A percentile compares a stretch with the other conserved stretches of the same genome.
phyloP scores from a whole-genome alignment of 2,888 invertebrate genomes.

The Tricholauxania praeusta region DNA sequence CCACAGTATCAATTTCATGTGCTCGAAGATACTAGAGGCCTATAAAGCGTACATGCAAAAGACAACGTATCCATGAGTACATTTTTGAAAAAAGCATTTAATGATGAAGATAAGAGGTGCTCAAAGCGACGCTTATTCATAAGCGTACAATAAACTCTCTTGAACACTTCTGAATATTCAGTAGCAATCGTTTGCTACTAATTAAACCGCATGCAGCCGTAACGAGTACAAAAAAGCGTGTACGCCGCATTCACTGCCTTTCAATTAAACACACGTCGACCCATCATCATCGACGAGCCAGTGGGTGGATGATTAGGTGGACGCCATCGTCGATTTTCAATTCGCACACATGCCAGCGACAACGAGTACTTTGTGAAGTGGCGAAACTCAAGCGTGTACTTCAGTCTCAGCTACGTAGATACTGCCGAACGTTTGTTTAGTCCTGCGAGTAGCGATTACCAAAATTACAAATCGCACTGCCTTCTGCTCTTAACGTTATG shows the following conservation, averaged over 20 bases:
- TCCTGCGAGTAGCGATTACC: slow-evolving; percentile 9
- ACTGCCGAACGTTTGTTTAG: slow-evolving; percentile 32
- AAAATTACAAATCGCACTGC: background rate
- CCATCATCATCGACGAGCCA: background rate
- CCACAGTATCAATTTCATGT: slow-evolving; percentile 11
- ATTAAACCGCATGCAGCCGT: slow-evolving; percentile 11
- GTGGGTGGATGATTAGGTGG: background rate
- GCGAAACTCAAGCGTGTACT: slow-evolving; percentile 26
- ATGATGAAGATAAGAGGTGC: slow-evolving; percentile 43
- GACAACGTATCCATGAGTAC: background rate
- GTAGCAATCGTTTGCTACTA: slow-evolving; percentile 17
- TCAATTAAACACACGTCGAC: slow-evolving; percentile 9
- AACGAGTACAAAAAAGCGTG: background rate
- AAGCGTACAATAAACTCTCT: slow-evolving; percentile 40
- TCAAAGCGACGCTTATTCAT: slow-evolving; percentile 42
- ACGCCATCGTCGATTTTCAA: slow-evolving; percentile 12
- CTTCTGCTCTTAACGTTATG: slow-evolving; percentile 1
- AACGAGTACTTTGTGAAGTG: slow-evolving; percentile 28
- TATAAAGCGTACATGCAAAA: background rate
- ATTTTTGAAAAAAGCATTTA: slow-evolving; percentile 37
- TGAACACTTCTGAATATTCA: slow-evolving; percentile 17
- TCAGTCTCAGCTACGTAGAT: slow-evolving; percentile 16
- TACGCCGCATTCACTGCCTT: background rate
- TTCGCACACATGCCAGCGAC: slow-evolving; percentile 25
- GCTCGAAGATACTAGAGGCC: background rate